Percentiles rank a stretch among this genome's conserved stretches.
These are phyloP conservation scores for Creontiades dilutus DNA, from an alignment of 2,888 invertebrate species.

Conservation along the genomic window DNA sequence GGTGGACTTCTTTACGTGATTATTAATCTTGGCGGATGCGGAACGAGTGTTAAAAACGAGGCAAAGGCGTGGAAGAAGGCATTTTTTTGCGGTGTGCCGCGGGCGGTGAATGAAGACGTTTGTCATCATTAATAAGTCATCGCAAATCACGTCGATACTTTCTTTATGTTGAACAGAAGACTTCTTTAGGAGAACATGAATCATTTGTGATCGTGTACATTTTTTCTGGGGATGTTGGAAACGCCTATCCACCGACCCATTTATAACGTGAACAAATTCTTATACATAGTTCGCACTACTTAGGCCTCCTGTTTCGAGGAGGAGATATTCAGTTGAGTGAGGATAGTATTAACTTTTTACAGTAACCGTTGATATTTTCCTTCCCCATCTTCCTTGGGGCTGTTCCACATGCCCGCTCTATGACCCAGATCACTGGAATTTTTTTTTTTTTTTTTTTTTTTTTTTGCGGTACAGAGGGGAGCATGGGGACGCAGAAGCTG, in stretches of 20 bases:
- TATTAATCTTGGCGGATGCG: background rate
- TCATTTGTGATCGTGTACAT: background rate
- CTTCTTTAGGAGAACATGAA: constrained; percentile 7
- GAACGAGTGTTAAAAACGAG: background rate
- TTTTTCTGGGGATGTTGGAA: background rate
- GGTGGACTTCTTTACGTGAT: background rate
- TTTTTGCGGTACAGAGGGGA: too few relatives aligned
- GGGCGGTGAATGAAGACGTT: constrained; percentile 20
- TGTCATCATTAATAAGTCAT: constrained; percentile 39
- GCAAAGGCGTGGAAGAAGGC: background rate
- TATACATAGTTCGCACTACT: too few relatives aligned
- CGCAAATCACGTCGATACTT: constrained; percentile 27
- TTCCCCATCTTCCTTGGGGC: too few relatives aligned
- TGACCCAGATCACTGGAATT: too few relatives aligned
- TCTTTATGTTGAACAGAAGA: background rate
- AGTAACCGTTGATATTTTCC: too few relatives aligned
- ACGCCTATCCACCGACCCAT: background rate
- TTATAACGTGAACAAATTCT: background rate
- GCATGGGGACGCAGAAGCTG: too few relatives aligned
- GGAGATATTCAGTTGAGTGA: too few relatives aligned
- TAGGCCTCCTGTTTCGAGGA: too few relatives aligned
- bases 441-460: too few relatives aligned
- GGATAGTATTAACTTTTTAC: too few relatives aligned
- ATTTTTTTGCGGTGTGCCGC: background rate
- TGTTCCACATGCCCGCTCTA: too few relatives aligned